Evolutionary conservation across 2,113 vertebrate genomes (phyloP).

Genomic region (Onychorhynchus coronatus): DNA sequence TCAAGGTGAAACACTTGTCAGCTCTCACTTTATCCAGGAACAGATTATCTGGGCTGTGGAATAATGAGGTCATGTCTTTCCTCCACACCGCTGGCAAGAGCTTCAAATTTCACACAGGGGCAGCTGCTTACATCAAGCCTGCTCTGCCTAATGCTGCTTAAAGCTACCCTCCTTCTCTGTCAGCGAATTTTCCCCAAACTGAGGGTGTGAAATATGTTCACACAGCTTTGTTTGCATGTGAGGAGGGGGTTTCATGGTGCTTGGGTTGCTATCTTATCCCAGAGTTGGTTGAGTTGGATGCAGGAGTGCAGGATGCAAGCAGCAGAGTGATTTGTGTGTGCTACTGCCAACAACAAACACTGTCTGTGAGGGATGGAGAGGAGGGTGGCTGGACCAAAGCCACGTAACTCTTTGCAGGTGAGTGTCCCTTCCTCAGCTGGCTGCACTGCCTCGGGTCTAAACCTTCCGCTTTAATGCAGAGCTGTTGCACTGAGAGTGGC

Average conservation of each 20-base stretch:
- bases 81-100: constrained; percentile 24
- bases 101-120: constrained; percentile 26
- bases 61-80: constrained; percentile 61
- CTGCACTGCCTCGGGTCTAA: not conserved
- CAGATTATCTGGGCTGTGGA: constrained; percentile 51
- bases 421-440: not conserved
- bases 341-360: not conserved
- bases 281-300: not conserved
- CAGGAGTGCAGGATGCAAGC: not conserved
- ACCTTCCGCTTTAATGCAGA: not conserved
- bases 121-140: not conserved
- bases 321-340: rapidly evolving
- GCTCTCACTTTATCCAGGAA: constrained; percentile 49
- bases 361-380: not conserved
- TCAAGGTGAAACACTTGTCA: constrained; percentile 55
- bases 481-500: not conserved
- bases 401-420: not conserved
- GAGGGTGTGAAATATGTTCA: not conserved
- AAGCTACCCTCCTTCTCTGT: not conserved
- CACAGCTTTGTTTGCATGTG: not conserved
- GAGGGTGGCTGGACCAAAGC: not conserved
- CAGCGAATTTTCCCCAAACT: not conserved
- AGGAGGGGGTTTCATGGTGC: not conserved
- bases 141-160: not conserved
- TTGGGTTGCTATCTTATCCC: not conserved